phyloP scores from a whole-genome alignment of 2,888 invertebrate genomes.

The Metopia argyrocephala region DNA sequence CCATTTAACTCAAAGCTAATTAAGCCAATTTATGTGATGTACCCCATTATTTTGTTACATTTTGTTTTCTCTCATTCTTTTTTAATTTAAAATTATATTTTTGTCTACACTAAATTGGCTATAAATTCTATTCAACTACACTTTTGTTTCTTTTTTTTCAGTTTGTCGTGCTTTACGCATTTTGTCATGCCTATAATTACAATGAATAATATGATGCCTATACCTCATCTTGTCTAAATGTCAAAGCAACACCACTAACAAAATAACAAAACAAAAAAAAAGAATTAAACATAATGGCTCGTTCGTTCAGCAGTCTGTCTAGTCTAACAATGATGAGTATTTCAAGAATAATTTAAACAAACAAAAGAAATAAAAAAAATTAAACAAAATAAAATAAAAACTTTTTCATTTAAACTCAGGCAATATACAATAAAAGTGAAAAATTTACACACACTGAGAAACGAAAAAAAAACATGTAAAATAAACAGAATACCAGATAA shows the following conservation, averaged over 20 bases:
- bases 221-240: neutral
- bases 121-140: neutral
- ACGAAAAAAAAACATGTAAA: neutral
- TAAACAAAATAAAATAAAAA: neutral
- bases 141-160: neutral
- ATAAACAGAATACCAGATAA: no score
- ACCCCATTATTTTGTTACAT: neutral
- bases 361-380: neutral
- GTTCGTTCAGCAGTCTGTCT: conserved; percentile 12
- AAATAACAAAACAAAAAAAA: no score
- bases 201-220: neutral
- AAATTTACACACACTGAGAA: neutral
- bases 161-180: conserved; percentile 17
- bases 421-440: neutral
- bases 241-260: neutral
- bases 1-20: conserved; percentile 14
- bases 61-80: neutral
- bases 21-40: conserved; percentile 33
- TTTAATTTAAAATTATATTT: conserved; percentile 36
- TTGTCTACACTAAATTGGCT: conserved; percentile 30
- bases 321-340: conserved; percentile 7
- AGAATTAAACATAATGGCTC: conserved; percentile 2
- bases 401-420: neutral
- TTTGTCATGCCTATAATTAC: conserved; percentile 42
- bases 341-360: neutral